Conservation (phyloP, 2,797 vertebrate species). For the Atherinosoma microstoma region DNA sequence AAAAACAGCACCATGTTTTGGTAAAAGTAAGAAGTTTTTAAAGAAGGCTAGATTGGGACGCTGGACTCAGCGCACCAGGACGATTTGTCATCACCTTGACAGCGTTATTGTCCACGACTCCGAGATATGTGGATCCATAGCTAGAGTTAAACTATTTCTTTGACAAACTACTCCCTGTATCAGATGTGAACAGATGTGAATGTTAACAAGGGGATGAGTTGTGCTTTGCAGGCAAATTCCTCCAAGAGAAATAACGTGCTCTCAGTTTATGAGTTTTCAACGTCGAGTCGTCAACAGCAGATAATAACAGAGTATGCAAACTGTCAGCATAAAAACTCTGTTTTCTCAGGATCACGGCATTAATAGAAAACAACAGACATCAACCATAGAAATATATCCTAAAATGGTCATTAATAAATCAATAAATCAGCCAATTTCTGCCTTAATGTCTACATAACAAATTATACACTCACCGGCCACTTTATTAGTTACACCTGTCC, state of each 20-base stretch:
- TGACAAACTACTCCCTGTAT: constrained; percentile 16
- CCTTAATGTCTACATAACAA: too few relatives aligned
- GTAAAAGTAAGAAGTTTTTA: too few relatives aligned
- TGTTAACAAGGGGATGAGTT: constrained; percentile 37
- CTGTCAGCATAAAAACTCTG: constrained; percentile 11
- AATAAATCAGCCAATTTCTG: too few relatives aligned
- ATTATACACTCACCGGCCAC: too few relatives aligned
- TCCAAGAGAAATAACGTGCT: constrained; percentile 39
- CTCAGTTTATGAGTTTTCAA: constrained; percentile 34
- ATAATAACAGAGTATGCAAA: constrained; percentile 18
- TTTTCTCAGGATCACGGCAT: not conserved
- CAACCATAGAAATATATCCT: not conserved
- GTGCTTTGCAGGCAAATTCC: constrained; percentile 33
- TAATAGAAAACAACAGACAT: not conserved
- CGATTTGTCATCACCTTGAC: not conserved
- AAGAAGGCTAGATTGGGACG: not conserved
- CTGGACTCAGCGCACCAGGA: not conserved
- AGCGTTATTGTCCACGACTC: not conserved
- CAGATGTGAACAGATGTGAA: constrained; percentile 52
- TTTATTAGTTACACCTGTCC: too few relatives aligned
- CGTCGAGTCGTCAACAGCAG: constrained; percentile 25
- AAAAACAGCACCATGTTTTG: not conserved
- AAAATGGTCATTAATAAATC: not conserved
- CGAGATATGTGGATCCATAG: not conserved
- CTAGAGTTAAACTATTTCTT: constrained; percentile 1